phyloP scores from a whole-genome alignment of 1,140 invertebrate species.

The Leguminivora glycinivorella region DNA sequence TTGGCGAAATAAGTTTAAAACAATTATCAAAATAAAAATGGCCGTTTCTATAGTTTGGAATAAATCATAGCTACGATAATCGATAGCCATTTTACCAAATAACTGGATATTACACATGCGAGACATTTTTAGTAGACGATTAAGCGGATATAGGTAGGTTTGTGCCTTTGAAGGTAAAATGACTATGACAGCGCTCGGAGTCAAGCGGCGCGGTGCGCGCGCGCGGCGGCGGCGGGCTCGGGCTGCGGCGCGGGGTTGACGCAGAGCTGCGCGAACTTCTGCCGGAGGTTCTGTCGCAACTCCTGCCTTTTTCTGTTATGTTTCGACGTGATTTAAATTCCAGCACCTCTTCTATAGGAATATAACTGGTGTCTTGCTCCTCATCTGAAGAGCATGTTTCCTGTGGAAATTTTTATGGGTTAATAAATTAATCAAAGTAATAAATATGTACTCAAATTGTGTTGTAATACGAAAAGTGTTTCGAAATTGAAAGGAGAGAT shows the following conservation, averaged over 20 bases:
- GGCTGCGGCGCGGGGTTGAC: constrained; percentile 72
- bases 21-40: constrained; percentile 27
- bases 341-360: constrained; percentile 92
- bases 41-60: constrained; percentile 20
- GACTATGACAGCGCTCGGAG: constrained; percentile 34
- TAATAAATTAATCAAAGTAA: no score
- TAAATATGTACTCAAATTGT: no score
- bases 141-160: constrained; percentile 31
- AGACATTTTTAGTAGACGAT: constrained; percentile 35
- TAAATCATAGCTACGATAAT: constrained; percentile 23
- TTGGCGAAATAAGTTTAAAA: constrained; percentile 15
- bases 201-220: constrained; percentile 48
- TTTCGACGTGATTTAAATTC: constrained; percentile 88
- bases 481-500: no score
- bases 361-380: constrained; percentile 87
- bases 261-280: constrained; percentile 90
- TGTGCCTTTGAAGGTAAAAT: constrained; percentile 34
- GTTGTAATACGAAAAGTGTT: no score
- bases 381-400: constrained; percentile 85
- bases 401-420: constrained; percentile 41
- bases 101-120: constrained; percentile 21
- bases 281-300: constrained; percentile 88
- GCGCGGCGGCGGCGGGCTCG: constrained; percentile 30
- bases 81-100: constrained; percentile 20
- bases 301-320: constrained; percentile 89